These are phyloP conservation scores for Menidia beryllina DNA, from an alignment of 2,113 vertebrate genomes.

Conservation along the genomic window DNA sequence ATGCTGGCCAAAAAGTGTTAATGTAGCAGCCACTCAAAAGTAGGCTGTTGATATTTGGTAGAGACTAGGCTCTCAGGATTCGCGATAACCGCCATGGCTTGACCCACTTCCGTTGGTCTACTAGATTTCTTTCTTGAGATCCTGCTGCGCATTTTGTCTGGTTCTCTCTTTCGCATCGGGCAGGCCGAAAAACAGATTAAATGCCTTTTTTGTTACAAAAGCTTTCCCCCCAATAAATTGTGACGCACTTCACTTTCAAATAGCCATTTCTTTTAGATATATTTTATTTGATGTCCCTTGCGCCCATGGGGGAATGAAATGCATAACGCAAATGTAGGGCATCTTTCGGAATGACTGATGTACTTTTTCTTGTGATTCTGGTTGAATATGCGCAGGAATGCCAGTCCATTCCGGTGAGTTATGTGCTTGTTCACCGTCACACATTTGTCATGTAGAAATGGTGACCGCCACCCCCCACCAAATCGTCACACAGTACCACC, in stretches of 20 bases:
- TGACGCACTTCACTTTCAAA: slow-evolving; percentile 61
- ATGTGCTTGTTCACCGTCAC: slow-evolving; percentile 64
- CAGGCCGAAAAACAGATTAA: too few relatives aligned
- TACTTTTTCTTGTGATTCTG: slow-evolving; percentile 24
- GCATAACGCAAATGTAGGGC: slow-evolving; percentile 29
- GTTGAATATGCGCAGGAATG: slow-evolving; percentile 60
- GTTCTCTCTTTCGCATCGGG: slow-evolving; percentile 13
- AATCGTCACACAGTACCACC: background rate
- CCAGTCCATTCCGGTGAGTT: slow-evolving; percentile 66
- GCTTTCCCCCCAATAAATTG: slow-evolving; percentile 36
- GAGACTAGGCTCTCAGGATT: slow-evolving; percentile 46
- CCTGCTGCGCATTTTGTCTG: slow-evolving; percentile 59
- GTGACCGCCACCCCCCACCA: background rate
- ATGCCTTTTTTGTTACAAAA: background rate
- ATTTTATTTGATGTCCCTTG: slow-evolving; percentile 51
- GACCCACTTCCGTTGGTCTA: slow-evolving; percentile 79
- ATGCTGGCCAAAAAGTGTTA: background rate
- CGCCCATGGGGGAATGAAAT: slow-evolving; percentile 30
- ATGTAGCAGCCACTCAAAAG: background rate
- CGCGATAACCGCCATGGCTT: slow-evolving; percentile 56
- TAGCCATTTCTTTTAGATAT: slow-evolving; percentile 20
- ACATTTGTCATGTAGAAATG: slow-evolving; percentile 49
- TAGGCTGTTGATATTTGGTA: slow-evolving; percentile 22
- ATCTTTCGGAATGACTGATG: slow-evolving; percentile 47
- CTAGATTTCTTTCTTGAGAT: slow-evolving; percentile 44